Conservation (phyloP, 1,140 invertebrate genomes). For the Oreohelix idahoensis region DNA sequence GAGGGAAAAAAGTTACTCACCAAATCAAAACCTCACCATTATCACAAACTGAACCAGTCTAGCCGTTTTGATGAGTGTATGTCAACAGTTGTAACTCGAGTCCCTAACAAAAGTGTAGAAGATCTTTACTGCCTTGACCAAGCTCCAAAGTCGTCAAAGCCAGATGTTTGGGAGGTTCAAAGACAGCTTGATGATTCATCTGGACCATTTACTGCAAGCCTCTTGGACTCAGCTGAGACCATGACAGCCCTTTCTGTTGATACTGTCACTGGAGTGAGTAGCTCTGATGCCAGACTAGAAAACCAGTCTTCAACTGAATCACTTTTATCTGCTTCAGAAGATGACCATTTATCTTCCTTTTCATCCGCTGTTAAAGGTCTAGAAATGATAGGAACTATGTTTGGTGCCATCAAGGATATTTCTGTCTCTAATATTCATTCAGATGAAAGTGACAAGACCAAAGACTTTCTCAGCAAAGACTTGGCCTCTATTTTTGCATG, state of each 20-base stretch:
- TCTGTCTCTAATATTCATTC: slow-evolving; percentile 66
- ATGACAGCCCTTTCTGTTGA: background rate
- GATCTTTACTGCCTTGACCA: slow-evolving; percentile 53
- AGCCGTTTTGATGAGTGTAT: slow-evolving; percentile 52
- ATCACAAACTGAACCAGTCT: slow-evolving; percentile 23
- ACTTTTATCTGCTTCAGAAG: background rate
- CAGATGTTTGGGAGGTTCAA: background rate
- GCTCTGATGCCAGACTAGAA: background rate
- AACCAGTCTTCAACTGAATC: background rate
- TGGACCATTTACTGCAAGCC: background rate
- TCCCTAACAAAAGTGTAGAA: slow-evolving; percentile 65
- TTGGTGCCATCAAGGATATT: slow-evolving; percentile 68
- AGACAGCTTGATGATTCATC: background rate
- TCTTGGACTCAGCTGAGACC: background rate
- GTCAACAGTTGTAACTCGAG: slow-evolving; percentile 57
- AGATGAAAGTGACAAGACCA: slow-evolving; percentile 63
- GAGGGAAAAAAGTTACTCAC: background rate
- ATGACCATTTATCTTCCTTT: background rate
- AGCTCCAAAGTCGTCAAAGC: slow-evolving; percentile 9
- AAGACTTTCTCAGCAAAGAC: slow-evolving; percentile 59
- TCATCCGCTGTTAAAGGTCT: background rate
- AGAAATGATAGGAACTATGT: slow-evolving; percentile 42
- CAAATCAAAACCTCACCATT: background rate
- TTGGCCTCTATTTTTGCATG: slow-evolving; percentile 41
- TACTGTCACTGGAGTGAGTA: background rate